Percentiles rank a stretch among this genome's conserved stretches.
These are phyloP conservation scores for Pampusana beccarii DNA, from an alignment of 2,113 vertebrate genomes.

Conservation along the genomic window DNA sequence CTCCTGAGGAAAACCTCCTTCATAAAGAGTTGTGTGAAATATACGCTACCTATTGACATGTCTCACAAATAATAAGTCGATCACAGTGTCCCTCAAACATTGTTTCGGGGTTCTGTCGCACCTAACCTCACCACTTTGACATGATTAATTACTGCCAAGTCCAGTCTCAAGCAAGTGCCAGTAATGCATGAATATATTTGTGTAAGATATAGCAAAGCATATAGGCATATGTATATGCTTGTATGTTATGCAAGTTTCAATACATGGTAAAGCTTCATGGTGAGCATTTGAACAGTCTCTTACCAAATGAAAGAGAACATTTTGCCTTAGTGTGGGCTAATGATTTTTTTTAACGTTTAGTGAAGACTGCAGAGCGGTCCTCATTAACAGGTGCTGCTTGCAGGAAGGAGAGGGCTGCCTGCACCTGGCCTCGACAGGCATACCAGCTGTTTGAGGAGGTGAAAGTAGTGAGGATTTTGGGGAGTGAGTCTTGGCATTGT, in stretches of 20 bases:
- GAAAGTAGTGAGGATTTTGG: not conserved
- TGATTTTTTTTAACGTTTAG: not conserved
- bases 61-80: not conserved
- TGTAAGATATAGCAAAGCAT: not conserved
- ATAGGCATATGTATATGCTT: not conserved
- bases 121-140: not conserved
- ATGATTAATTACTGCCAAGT: not conserved
- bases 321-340: not conserved
- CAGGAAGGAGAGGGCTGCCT: not conserved
- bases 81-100: not conserved
- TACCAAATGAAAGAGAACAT: not conserved
- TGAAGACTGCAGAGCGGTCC: not conserved
- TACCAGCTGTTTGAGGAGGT: not conserved
- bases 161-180: not conserved
- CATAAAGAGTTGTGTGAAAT: not conserved
- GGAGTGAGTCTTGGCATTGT: not conserved
- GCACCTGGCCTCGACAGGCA: not conserved
- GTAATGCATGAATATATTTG: not conserved
- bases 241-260: not conserved
- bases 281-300: not conserved
- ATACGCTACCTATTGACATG: not conserved
- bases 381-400: not conserved
- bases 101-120: not conserved
- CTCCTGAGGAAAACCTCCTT: not conserved
- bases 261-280: not conserved